Evolutionary conservation across 2,113 vertebrate species (phyloP).

Genomic region (Microcebus jonahi): DNA sequence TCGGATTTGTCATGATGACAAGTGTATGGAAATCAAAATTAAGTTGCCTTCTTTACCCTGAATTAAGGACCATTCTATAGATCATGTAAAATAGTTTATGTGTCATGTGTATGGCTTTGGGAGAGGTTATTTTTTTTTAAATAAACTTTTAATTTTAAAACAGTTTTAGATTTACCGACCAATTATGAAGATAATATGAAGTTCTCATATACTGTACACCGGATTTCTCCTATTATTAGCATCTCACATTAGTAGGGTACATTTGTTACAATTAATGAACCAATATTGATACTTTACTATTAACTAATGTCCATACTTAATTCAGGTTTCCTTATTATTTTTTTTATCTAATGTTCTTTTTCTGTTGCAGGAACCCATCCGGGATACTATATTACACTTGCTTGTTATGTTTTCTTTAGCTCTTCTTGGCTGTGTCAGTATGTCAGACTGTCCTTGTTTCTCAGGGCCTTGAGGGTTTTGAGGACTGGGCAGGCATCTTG

Average conservation of each 20-base stretch:
- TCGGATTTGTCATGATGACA: not conserved
- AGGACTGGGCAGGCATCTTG: not conserved
- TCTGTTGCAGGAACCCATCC: not conserved
- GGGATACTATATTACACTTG: not conserved
- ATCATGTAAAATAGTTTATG: not conserved
- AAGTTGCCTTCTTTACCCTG: not conserved
- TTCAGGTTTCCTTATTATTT: not conserved
- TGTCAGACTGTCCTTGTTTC: conserved; percentile 18
- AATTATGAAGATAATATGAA: not conserved
- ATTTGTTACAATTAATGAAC: not conserved
- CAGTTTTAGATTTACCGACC: not conserved
- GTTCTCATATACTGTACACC: not conserved
- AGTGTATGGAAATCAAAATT: not conserved
- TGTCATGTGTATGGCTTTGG: not conserved
- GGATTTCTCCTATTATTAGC: not conserved
- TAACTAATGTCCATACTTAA: not conserved
- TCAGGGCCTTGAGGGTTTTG: not conserved
- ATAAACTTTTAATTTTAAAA: not conserved
- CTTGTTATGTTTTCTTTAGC: not conserved
- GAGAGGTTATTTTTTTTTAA: not conserved
- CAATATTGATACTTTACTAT: not conserved
- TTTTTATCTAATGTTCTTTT: not conserved
- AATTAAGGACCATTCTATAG: not conserved
- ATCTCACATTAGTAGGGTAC: not conserved
- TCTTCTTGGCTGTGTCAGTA: not conserved